phyloP scores from a whole-genome alignment of 2,888 invertebrate genomes.

The Cremastinae sp. region DNA sequence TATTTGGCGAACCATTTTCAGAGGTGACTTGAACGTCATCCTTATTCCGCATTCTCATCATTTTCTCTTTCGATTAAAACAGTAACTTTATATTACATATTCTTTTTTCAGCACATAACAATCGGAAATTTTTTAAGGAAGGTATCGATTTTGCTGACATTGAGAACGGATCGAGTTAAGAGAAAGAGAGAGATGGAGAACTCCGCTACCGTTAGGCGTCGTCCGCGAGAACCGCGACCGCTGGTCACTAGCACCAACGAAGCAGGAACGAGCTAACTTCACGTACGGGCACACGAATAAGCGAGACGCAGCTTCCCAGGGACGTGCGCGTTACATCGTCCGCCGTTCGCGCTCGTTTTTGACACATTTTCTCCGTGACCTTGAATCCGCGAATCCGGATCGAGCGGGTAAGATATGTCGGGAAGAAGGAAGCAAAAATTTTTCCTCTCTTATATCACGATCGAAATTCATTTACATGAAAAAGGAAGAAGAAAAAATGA shows the following conservation, averaged over 20 bases:
- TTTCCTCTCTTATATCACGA: conserved; percentile 10
- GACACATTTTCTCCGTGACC: conserved; percentile 72
- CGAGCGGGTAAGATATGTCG: conserved; percentile 58
- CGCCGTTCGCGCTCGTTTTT: conserved; percentile 66
- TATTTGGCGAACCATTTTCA: no score
- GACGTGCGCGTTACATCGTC: conserved; percentile 19
- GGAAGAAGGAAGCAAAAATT: conserved; percentile 71
- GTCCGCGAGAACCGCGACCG: conserved; percentile 56
- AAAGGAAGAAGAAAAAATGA: conserved; percentile 24
- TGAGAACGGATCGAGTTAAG: conserved; percentile 16
- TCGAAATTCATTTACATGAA: conserved; percentile 30
- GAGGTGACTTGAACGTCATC: no score
- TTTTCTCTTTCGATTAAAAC: no score
- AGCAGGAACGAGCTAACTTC: conserved; percentile 26
- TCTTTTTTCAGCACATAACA: no score
- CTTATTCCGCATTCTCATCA: no score
- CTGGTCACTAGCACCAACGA: conserved; percentile 42
- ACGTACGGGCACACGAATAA: no score
- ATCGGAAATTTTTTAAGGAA: no score
- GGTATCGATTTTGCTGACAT: conserved; percentile 22
- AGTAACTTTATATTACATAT: no score
- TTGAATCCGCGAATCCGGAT: conserved; percentile 72
- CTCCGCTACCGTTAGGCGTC: conserved; percentile 60
- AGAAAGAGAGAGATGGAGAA: conserved; percentile 38
- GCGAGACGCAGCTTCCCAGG: conserved; percentile 34